phyloP scores from a whole-genome alignment of 2,888 invertebrate genomes.

The Dicranocentrus wangi region DNA sequence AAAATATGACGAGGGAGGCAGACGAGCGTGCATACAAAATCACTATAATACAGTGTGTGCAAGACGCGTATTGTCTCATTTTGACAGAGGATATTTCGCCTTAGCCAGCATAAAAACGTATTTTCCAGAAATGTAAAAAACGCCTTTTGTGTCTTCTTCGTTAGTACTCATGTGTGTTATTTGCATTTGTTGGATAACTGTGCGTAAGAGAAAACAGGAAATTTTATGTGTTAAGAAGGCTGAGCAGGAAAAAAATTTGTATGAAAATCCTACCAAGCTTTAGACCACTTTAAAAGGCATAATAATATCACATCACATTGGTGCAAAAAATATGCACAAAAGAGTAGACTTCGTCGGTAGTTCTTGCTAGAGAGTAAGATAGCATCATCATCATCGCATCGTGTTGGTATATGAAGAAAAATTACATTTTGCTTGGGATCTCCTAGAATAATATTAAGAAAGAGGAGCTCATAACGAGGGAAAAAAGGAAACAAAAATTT shows the following conservation, averaged over 20 bases:
- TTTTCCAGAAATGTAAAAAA: neutral
- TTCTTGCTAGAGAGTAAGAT: conserved; percentile 15
- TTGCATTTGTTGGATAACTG: neutral
- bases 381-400: conserved; percentile 22
- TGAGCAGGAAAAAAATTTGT: conserved; percentile 3
- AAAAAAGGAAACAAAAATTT: conserved; percentile 25
- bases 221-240: conserved; percentile 14
- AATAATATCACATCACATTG: neutral
- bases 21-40: conserved; percentile 24
- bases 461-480: conserved; percentile 9
- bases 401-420: conserved; percentile 48
- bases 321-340: conserved; percentile 4
- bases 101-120: neutral
- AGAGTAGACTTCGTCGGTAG: neutral
- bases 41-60: neutral
- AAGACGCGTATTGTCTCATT: neutral
- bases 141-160: neutral
- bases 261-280: neutral
- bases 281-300: conserved; percentile 23
- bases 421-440: conserved; percentile 33
- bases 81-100: neutral
- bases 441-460: neutral
- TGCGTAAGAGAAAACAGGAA: neutral
- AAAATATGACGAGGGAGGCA: conserved; percentile 27
- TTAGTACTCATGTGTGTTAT: neutral